phyloP scores from a whole-genome alignment of 2,113 vertebrate species.

The Lophochroa leadbeateri region DNA sequence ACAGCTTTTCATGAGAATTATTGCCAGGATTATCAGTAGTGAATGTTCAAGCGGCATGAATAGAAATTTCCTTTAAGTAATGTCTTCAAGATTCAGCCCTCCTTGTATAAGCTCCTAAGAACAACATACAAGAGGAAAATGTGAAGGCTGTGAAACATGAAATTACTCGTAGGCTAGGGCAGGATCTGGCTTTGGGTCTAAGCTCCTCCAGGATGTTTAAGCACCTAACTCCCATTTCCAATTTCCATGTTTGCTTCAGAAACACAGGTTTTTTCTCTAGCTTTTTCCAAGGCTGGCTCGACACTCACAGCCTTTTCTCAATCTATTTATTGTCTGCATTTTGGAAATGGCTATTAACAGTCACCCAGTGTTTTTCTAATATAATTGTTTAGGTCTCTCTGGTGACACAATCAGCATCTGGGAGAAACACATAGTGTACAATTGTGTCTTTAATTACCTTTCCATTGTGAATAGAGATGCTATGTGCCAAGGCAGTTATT shows the following conservation, averaged over 20 bases:
- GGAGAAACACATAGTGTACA: constrained; percentile 50
- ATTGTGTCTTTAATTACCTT: constrained; percentile 62
- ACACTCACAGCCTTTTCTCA: background rate
- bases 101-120: background rate
- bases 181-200: constrained; percentile 21
- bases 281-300: constrained; percentile 17
- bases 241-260: constrained; percentile 15
- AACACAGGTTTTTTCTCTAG: constrained; percentile 4
- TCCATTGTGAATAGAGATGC: constrained; percentile 63
- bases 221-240: constrained; percentile 6
- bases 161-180: constrained; percentile 12
- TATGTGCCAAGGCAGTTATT: constrained; percentile 68
- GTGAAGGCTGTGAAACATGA: background rate
- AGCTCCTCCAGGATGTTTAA: constrained; percentile 9
- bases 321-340: background rate
- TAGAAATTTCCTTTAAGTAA: constrained; percentile 39
- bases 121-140: constrained; percentile 3
- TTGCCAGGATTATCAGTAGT: background rate
- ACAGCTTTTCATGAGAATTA: background rate
- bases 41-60: background rate
- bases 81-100: background rate
- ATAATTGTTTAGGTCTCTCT: background rate
- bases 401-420: constrained; percentile 15
- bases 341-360: background rate
- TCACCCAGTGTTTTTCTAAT: background rate